A percentile compares a stretch with the other conserved stretches of the same genome.
Evolutionary conservation across 2,113 vertebrate species (phyloP).

Genomic region (Peromyscus polionotus): DNA sequence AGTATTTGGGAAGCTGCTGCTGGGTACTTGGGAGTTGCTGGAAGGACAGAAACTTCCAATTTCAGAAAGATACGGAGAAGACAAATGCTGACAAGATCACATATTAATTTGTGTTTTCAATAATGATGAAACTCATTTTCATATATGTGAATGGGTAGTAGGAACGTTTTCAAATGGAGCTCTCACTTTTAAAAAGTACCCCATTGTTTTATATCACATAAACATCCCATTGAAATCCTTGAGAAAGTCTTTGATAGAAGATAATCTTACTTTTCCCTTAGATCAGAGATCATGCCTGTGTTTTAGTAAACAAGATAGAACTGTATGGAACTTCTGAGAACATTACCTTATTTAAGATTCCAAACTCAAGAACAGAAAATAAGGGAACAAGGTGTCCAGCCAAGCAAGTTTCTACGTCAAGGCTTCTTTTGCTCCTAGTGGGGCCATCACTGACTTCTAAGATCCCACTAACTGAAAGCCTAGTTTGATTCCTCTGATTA

Average conservation of each 20-base stretch:
- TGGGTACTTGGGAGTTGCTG: no score
- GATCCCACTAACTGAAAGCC: slow-evolving; percentile 73
- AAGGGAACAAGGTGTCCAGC: not conserved
- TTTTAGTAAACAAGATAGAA: not conserved
- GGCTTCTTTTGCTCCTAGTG: slow-evolving; percentile 74
- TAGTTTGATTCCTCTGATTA: slow-evolving; percentile 76
- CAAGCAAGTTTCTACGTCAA: slow-evolving; percentile 58
- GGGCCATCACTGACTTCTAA: slow-evolving; percentile 67
- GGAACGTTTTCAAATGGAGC: slow-evolving; percentile 15
- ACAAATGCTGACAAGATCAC: not conserved
- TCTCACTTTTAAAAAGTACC: not conserved
- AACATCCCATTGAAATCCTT: not conserved
- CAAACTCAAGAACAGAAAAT: not conserved
- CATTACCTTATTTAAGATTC: slow-evolving; percentile 27
- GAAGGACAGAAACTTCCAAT: no score
- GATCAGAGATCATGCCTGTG: not conserved
- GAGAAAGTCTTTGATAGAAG: not conserved
- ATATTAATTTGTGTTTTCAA: not conserved
- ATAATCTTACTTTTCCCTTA: not conserved
- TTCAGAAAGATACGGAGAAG: not conserved
- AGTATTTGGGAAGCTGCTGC: no score
- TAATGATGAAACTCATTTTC: not conserved
- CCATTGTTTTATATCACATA: not conserved
- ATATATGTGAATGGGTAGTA: not conserved
- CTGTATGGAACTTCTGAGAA: not conserved